Base-by-base conservation (phyloP, 2,113 vertebrate species). In the Mungos mungo region DNA sequence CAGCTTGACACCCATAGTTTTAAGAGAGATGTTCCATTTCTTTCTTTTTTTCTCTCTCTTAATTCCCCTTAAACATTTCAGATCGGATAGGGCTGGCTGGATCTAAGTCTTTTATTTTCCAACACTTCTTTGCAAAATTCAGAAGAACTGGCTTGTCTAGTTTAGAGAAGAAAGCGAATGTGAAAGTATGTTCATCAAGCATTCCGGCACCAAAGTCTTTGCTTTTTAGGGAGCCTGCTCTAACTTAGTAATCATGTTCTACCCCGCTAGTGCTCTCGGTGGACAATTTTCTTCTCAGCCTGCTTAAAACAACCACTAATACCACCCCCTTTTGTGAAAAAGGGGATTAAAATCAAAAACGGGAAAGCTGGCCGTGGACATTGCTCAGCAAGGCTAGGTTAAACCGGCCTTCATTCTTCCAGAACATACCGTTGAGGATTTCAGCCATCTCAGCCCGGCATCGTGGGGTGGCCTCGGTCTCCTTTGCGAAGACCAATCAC, bases 131-230 rank as follows among this genome's bases (percentile, higher is more conserved):
- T 84, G 80, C 60, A 74, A 93, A 93, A 54, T 82, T 96, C 13
- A 50, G 95, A 65, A 93, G 76, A 96, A 95, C 95, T 90, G 80
- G 96, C 95, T 41, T 5, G 52, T 96, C 76, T 88, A 45, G 92
- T 97, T 96, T 86, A 85, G 88, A 92, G 57, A 79, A 60, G 35
- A 69, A 54, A 50, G 12, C 18, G 21, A 31, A 21, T 2, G 11
- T 14, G 33, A 77, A 45, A 45, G 41, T 45, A 4, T 74, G 57
- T 90, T 77, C 65, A 35, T 41, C 45, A 2, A 8, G 12, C 38
- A 16, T 47, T 81, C 76, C 81, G 19, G 1, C 15, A 79, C 15
- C 4, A 4, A 69, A 60, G 45, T 27, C 65, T 93, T 50, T 45
- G n/a, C 52, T 16, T 45, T 45, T 72, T 65, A 23, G 79, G 23